phyloP scores from a whole-genome alignment of 2,113 vertebrate genomes.

The Stigmatopora argus region DNA sequence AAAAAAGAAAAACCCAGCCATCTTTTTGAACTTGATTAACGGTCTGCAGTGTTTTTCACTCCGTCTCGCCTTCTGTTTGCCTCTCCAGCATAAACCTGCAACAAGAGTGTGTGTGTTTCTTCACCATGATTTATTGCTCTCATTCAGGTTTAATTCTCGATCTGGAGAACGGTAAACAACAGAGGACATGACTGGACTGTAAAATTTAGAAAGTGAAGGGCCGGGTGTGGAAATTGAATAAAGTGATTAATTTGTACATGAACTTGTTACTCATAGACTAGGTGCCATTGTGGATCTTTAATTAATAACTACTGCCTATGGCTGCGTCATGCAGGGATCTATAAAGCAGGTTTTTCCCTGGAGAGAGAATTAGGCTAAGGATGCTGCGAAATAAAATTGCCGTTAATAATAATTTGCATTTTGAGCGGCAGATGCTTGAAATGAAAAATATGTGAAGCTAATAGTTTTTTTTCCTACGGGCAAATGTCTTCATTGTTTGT shows the following conservation, averaged over 20 bases:
- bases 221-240: conserved; percentile 49
- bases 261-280: conserved; percentile 63
- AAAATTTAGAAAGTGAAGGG: conserved; percentile 51
- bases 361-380: conserved; percentile 25
- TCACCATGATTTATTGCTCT: conserved; percentile 68
- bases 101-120: conserved; percentile 60
- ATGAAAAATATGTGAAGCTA: conserved; percentile 43
- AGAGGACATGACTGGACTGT: conserved; percentile 70
- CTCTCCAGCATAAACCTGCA: conserved; percentile 60
- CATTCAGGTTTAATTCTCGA: conserved; percentile 76
- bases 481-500: conserved; percentile 30
- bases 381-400: conserved; percentile 39
- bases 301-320: conserved; percentile 65
- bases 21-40: conserved; percentile 66
- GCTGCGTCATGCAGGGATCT: conserved; percentile 56
- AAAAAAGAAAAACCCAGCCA: conserved; percentile 41
- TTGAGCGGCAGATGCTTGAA: conserved; percentile 52
- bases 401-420: conserved; percentile 55
- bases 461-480: conserved; percentile 37
- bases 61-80: conserved; percentile 51
- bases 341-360: conserved; percentile 37
- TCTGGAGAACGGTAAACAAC: conserved; percentile 69
- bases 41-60: conserved; percentile 38
- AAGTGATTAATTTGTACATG: conserved; percentile 70
- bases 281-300: conserved; percentile 66